Evolutionary conservation across 1,140 invertebrate genomes (phyloP).

Genomic region (Drosophila quadrilineata): DNA sequence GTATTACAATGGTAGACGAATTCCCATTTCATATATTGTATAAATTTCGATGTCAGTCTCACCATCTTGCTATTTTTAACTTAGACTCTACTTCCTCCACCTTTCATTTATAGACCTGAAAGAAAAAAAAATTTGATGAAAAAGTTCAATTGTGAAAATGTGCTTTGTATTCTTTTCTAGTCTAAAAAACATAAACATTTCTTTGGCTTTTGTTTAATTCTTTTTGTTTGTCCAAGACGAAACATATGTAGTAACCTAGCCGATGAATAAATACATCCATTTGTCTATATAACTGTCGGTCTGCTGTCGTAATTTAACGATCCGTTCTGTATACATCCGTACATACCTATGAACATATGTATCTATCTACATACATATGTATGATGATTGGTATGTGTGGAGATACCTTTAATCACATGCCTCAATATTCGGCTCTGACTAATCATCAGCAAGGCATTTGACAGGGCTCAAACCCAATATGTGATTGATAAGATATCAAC

Average conservation of each 20-base stretch:
- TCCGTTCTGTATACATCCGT: not conserved
- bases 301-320: constrained; percentile 15
- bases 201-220: constrained; percentile 38
- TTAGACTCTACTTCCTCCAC: constrained; percentile 52
- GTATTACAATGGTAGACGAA: no score
- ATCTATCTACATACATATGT: no score
- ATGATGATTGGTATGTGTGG: not conserved
- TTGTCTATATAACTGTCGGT: not conserved
- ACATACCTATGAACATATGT: not conserved
- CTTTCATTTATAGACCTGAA: constrained; percentile 55
- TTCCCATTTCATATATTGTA: constrained; percentile 4
- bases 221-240: constrained; percentile 51
- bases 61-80: constrained; percentile 20
- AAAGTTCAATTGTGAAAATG: constrained; percentile 13
- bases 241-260: constrained; percentile 9
- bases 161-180: constrained; percentile 46
- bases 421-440: constrained; percentile 47
- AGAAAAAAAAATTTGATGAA: constrained; percentile 4
- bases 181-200: constrained; percentile 61
- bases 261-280: constrained; percentile 3
- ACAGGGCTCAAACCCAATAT: constrained; percentile 23
- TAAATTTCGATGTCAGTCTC: not conserved
- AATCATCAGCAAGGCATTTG: constrained; percentile 39
- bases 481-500: constrained; percentile 64
- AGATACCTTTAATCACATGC: constrained; percentile 28